phyloP scores from a whole-genome alignment of 2,113 vertebrate species.

The Propithecus coquereli region DNA sequence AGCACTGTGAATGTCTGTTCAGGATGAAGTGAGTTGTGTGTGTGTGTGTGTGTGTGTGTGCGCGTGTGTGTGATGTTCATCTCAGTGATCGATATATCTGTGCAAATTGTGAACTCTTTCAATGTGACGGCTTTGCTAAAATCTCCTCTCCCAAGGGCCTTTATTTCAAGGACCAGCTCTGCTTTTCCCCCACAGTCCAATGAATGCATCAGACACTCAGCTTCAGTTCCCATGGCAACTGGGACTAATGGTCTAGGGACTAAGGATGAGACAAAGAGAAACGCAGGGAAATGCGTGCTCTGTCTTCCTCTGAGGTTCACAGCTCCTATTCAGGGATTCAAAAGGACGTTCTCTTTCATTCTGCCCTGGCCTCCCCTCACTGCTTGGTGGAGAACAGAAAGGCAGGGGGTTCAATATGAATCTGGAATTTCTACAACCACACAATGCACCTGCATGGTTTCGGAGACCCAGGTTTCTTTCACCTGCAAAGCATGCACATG shows the following conservation, averaged over 20 bases:
- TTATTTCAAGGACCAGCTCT: conserved; percentile 41
- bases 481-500: background rate
- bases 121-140: background rate
- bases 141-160: background rate
- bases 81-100: background rate
- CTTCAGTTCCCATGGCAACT: conserved; percentile 62
- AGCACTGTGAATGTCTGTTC: background rate
- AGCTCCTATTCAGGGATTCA: background rate
- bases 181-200: conserved; percentile 21
- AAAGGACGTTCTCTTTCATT: background rate
- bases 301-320: background rate
- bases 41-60: background rate
- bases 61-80: background rate
- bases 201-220: conserved; percentile 42
- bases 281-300: background rate
- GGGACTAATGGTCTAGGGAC: conserved; percentile 30
- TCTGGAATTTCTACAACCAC: background rate
- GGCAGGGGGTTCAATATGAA: background rate
- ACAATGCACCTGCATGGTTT: background rate
- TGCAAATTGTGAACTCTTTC: conserved; percentile 8
- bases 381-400: background rate
- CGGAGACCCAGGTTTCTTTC: background rate
- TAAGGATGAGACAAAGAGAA: conserved; percentile 54
- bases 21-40: background rate
- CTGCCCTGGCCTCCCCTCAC: background rate